These are phyloP conservation scores for Propsilocerus akamusi DNA, from an alignment of 1,140 invertebrate genomes.

Conservation along the genomic window DNA sequence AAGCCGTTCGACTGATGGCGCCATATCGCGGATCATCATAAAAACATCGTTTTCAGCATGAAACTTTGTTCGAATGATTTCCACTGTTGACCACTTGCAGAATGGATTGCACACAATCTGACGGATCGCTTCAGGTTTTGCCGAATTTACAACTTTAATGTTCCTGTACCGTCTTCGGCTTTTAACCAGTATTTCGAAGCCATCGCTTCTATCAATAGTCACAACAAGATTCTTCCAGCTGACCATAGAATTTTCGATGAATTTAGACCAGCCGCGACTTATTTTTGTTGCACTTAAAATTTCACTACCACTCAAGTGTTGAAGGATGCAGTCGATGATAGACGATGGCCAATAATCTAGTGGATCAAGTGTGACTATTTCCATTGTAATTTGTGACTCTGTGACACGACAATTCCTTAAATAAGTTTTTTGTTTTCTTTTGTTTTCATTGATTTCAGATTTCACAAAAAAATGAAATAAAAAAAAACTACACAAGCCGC, in stretches of 20 bases:
- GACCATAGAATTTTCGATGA: neutral
- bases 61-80: neutral
- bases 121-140: neutral
- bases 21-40: neutral
- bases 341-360: neutral
- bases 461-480: too few species aligned
- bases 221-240: neutral
- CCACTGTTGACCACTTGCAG: neutral
- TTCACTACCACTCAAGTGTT: neutral
- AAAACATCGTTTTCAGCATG: neutral
- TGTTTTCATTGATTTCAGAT: too few species aligned
- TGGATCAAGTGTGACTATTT: too few species aligned
- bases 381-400: too few species aligned
- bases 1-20: neutral
- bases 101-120: neutral
- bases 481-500: too few species aligned
- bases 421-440: too few species aligned
- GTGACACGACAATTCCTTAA: too few species aligned
- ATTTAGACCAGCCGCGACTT: neutral
- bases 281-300: neutral
- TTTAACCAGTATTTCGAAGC: neutral
- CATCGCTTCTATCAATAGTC: neutral
- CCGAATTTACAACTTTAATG: neutral
- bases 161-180: neutral
- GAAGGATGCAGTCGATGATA: neutral